Base-by-base conservation (phyloP, 2,113 vertebrate species). In the Melanotaenia duboulayi region DNA sequence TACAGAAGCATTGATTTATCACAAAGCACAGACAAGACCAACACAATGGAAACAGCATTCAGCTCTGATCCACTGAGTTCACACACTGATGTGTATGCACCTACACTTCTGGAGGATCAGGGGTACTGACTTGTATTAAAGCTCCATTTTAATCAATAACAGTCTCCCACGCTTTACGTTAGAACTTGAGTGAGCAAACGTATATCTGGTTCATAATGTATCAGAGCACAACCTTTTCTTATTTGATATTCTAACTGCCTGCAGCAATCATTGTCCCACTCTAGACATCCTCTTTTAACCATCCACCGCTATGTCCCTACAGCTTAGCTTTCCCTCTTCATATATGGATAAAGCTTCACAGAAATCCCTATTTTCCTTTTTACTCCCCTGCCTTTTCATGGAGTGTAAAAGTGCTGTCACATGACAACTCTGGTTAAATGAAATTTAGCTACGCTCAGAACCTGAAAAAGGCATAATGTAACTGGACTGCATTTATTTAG, bases 61-160 rank as follows among this genome's bases (percentile, higher is more conserved):
- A 74, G 50, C 0, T 1, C 10, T 22, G 13, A 58, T 35, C 9
- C 37, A 32, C n/a, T 32, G 20, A 49, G 49, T 50, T 50, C 50
- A 61, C 7, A 50, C 40, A 44, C 6, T 51, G 4, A 7, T 39
- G 37, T 66, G 44, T 63, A 48, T 65, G 65, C 57, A 37, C 70
- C 40, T 28, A 32, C n/a, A 61, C 32, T 32, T 39, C 22, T 13
- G 14, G 39, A 74, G 55, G 48, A 68, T 72, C 17, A n/a, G 67
- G 28, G 62, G 24, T 56, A 60, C 65, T 82, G 80, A 80, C 57
- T 61, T 62, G 59, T n/a, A 50, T 82, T 78, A 83, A 85, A 87
- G 32, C 62, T 69, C 76, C 58, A 39, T 66, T 37, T 48, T 57
- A 80, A 91, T 90, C 87, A 91, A 79, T 90, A 82, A 65, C 50